Base-by-base conservation (phyloP, 1,140 invertebrate species). In the Scaptomyza graminum region DNA sequence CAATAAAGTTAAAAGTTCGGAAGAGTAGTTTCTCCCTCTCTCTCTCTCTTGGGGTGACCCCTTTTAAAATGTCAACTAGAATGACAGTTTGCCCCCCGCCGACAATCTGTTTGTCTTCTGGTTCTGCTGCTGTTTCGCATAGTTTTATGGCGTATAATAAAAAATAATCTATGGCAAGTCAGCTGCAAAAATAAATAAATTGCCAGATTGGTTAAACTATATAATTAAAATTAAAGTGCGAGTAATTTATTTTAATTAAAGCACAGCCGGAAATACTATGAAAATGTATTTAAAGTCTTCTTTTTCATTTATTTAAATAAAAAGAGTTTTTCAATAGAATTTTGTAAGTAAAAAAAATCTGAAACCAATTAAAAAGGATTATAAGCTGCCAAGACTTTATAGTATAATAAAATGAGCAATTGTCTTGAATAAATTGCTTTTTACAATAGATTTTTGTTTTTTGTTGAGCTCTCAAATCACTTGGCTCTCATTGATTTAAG, bases 21-120 rank as follows among this genome's bases (percentile, higher is more conserved):
- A 22, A 22, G 0, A 22, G 18, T 22, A 22, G 18, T 22, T 44
- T 43, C 28, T 31, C 7, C 6, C 28, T 31, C 5, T 31, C 28
- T 5, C 28, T 31, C 18, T 22, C 4, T 31, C 28, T n/a, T n/a
- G 0, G 18, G 62, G 47, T 77, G 81, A 82, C 78, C 82, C 78
- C 82, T 66, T 78, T 85, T 78, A 87, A 87, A 85, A 69, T 87
- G 78, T 82, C 74, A 73, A 63, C 70, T 39, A 1, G 57, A 68
- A 56, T 46, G 50, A 55, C 43, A 49, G 39, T 47, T 8, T 55
- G 28, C 12, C 18, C 25, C n/a, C 13, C 28, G 50, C 25, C 34
- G 11, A 8, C 34, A n/a, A 5, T 39, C 37, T n/a, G 37, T 39
- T 12, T n/a, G 37, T 41, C 7, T 34, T 34, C 8, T 13, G 28